Evolutionary conservation across 2,888 invertebrate species (phyloP).

Genomic region (Drosophila mercatorum): DNA sequence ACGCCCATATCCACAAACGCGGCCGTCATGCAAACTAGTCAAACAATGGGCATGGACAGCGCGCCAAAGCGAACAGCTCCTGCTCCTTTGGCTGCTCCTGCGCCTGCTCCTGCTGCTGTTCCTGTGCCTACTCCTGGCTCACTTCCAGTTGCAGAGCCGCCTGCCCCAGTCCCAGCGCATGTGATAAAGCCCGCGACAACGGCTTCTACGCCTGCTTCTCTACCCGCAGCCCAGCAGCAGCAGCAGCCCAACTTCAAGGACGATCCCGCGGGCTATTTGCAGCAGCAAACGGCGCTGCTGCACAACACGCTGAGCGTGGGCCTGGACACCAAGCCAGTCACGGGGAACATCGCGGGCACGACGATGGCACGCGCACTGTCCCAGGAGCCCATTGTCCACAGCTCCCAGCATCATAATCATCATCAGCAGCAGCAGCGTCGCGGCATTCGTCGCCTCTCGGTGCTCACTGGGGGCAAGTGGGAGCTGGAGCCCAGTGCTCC

Average conservation of each 20-base stretch:
- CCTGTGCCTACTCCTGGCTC: background rate
- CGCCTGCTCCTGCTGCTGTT: background rate
- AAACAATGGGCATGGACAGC: constrained; percentile 30
- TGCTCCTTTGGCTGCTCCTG: background rate
- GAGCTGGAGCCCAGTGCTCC: constrained; percentile 34
- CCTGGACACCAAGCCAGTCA: constrained; percentile 85
- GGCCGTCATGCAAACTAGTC: constrained; percentile 58
- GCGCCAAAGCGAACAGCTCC: constrained; percentile 16
- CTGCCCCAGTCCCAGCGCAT: constrained; percentile 42
- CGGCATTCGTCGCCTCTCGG: constrained; percentile 69
- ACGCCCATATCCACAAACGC: constrained; percentile 30
- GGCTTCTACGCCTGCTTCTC: constrained; percentile 14
- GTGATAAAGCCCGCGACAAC: constrained; percentile 59
- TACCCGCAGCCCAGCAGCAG: constrained; percentile 39
- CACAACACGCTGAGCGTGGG: constrained; percentile 92
- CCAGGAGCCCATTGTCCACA: constrained; percentile 61
- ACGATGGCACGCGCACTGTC: constrained; percentile 41
- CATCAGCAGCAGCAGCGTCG: constrained; percentile 71
- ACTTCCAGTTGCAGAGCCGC: constrained; percentile 22
- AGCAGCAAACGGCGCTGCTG: constrained; percentile 94
- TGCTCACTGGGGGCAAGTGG: constrained; percentile 59
- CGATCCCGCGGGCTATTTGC: constrained; percentile 95
- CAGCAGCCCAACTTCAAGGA: constrained; percentile 92
- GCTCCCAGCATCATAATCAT: constrained; percentile 49
- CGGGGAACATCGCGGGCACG: constrained; percentile 9